Base-by-base conservation (phyloP, 2,113 vertebrate species). In the Chaetodon auriga region DNA sequence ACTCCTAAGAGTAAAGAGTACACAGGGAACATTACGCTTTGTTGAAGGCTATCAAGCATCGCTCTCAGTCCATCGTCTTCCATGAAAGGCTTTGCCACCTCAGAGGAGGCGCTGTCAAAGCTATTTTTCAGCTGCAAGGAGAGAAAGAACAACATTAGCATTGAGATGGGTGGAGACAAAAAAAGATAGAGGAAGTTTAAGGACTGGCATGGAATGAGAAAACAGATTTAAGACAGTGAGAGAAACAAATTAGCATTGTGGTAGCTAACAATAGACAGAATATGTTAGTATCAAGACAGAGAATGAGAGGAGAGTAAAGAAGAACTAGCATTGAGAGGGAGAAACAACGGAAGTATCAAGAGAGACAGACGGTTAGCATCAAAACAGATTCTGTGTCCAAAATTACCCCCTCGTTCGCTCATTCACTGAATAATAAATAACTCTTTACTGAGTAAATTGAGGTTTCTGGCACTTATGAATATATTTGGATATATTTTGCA, bases 51-150 rank as follows among this genome's bases (percentile, higher is more conserved):
- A 0, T 45, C 1, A 0, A 93, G 60, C 1, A 7, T 0, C 0
- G 0, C 0, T 11, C 4, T 35, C 0, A 15, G 0, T 0, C 1
- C 43, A 0, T 73, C 0, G 0, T 64, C 0, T 0, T 23, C 8
- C 35, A 91, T 78, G 18, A 19, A 13, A 1, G 7, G 0, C 23
- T 83, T 2, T 0, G 0, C 7, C 2, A 10, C 0, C 0, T 78
- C 84, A 5, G 30, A 0, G 5, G 71, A 10, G 1, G 2, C 0
- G 10, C 0, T 21, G 0, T 23, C 0, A 0, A 77, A 30, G 0
- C 0, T 0, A 0, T 35, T 0, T 15, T 35, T 74, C 0, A 75
- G 0, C 90, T 92, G 55, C 1, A n/a, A 70, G 30, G n/a, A 41
- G 0, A 65, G n/a, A 76, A 13, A 13, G 1, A 35, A 15, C 58